These are phyloP conservation scores for Hydractinia echinata DNA, from an alignment of 30 jellyfish, hydroid and myxozoan species.

Conservation along the genomic window DNA sequence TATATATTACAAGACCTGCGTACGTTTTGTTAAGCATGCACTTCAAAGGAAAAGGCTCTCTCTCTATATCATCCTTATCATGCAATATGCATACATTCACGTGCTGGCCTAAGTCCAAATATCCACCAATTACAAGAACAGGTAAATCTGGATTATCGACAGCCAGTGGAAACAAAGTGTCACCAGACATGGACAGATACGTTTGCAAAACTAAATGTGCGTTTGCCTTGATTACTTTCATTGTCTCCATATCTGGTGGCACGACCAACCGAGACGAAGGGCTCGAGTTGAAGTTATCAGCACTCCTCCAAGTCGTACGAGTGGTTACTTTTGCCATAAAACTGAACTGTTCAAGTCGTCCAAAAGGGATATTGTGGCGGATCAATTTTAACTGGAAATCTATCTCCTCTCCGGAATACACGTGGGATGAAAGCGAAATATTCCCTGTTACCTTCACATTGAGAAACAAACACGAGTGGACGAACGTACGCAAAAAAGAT, in stretches of 20 bases:
- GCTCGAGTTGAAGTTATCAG: neutral
- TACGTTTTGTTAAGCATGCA: constrained; percentile 33
- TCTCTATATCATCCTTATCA: constrained; percentile 31
- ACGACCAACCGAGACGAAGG: constrained; percentile 48
- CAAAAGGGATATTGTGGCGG: constrained; percentile 51
- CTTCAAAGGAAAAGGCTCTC: neutral
- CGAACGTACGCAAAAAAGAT: constrained; percentile 70
- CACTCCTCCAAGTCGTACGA: neutral
- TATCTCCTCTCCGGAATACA: constrained; percentile 64
- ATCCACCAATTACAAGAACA: constrained; percentile 79
- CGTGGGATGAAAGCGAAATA: constrained; percentile 36
- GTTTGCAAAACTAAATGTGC: constrained; percentile 75
- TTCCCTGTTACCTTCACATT: constrained; percentile 45
- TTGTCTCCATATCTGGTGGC: constrained; percentile 76
- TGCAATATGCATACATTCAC: constrained; percentile 56
- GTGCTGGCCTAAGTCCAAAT: constrained; percentile 60
- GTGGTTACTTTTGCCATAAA: constrained; percentile 70
- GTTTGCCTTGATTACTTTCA: constrained; percentile 46
- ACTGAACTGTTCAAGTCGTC: constrained; percentile 77
- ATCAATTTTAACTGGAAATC: constrained; percentile 73
- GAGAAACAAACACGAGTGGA: constrained; percentile 60
- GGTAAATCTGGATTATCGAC: constrained; percentile 62
- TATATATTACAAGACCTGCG: constrained; percentile 70
- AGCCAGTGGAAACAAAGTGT: constrained; percentile 59
- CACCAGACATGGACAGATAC: constrained; percentile 47